phyloP scores from a whole-genome alignment of 2,797 vertebrate species.

The Strix occidentalis region DNA sequence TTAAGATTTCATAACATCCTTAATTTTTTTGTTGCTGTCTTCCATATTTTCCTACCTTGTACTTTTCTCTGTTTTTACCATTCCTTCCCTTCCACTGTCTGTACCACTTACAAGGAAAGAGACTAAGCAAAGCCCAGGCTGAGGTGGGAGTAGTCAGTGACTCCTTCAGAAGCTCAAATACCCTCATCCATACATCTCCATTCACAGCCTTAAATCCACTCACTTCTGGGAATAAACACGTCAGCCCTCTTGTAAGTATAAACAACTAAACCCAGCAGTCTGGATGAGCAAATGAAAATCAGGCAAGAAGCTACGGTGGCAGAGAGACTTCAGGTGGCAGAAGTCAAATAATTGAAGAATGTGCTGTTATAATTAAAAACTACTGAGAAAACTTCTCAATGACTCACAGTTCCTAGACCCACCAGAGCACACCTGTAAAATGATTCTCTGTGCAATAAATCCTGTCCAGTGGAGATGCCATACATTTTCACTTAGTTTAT shows the following conservation, averaged over 20 bases:
- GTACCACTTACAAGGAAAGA: not conserved
- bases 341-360: not conserved
- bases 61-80: not conserved
- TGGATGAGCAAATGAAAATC: not conserved
- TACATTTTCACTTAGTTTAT: not conserved
- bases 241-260: not conserved
- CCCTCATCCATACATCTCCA: not conserved
- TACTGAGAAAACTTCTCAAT: not conserved
- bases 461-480: accelerated
- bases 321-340: not conserved
- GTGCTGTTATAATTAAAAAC: not conserved
- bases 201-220: not conserved
- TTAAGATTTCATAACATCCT: not conserved
- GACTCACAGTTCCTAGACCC: not conserved
- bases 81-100: not conserved
- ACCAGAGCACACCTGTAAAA: not conserved
- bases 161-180: not conserved
- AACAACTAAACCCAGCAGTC: not conserved
- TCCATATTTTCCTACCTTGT: not conserved
- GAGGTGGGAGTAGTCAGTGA: not conserved
- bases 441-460: not conserved
- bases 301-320: not conserved
- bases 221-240: not conserved
- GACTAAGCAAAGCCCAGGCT: not conserved
- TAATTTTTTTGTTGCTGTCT: not conserved